Evolutionary conservation across 53 echinoderm and acorn worm genomes (phyloP).

Genomic region (Actinopyga echinites): DNA sequence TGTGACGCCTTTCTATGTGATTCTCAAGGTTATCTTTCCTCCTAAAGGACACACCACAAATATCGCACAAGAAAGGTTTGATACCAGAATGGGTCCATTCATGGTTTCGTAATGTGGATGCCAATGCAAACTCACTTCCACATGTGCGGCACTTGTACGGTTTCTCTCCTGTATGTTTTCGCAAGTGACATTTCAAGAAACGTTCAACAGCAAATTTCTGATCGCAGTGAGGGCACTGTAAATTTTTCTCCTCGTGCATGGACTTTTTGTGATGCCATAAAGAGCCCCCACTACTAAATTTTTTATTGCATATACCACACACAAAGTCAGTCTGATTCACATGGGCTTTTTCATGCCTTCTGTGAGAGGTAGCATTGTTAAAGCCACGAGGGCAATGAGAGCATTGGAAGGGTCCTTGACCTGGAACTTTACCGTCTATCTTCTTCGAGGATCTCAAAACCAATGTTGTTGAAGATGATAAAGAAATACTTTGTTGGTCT

Average conservation of each 20-base stretch:
- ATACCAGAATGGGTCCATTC: neutral
- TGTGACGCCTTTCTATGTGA: slow-evolving; percentile 15
- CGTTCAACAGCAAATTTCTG: slow-evolving; percentile 5
- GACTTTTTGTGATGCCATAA: slow-evolving; percentile 37
- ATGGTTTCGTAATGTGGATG: slow-evolving; percentile 26
- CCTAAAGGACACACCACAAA: slow-evolving; percentile 15
- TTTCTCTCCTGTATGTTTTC: slow-evolving; percentile 27
- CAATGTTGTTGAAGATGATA: no score
- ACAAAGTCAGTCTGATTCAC: neutral
- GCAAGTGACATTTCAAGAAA: slow-evolving; percentile 6
- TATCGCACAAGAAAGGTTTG: slow-evolving; percentile 40
- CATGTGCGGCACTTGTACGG: slow-evolving; percentile 22
- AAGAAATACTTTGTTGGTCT: no score
- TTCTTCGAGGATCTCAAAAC: neutral
- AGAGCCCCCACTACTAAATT: neutral
- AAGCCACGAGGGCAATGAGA: slow-evolving; percentile 32
- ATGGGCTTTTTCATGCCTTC: slow-evolving; percentile 23
- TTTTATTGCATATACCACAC: slow-evolving; percentile 21
- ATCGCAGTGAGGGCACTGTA: slow-evolving; percentile 18
- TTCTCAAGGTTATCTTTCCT: slow-evolving; percentile 26
- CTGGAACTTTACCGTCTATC: neutral
- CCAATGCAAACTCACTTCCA: neutral
- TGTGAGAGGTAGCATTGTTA: slow-evolving; percentile 7
- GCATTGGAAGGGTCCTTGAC: neutral
- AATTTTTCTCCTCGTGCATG: slow-evolving; percentile 22